Percentiles rank a stretch among this genome's conserved stretches.
phyloP scores from a whole-genome alignment of 2,113 vertebrate species.

The human region GRCh38 chr9:119892001-119892500 shows the following conservation, averaged over 20 bases:
- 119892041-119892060: neutral
- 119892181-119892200: neutral
- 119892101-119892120: neutral
- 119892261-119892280: neutral
- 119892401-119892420: too few relatives aligned
- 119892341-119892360: accelerated
- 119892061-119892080: neutral
- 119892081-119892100: neutral
- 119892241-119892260: slow-evolving; percentile 8
- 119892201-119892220: neutral
- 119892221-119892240: neutral
- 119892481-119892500: too few relatives aligned
- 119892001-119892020: neutral
- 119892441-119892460: too few relatives aligned
- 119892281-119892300: neutral
- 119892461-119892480: too few relatives aligned
- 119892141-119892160: neutral
- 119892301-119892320: neutral
- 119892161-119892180: neutral
- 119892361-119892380: too few relatives aligned
- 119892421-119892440: too few relatives aligned
- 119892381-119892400: too few relatives aligned
- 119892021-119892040: neutral
- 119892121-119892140: neutral
- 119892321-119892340: neutral